Conservation (phyloP, 2,888 invertebrate genomes). For the Sussaba pulchella region DNA sequence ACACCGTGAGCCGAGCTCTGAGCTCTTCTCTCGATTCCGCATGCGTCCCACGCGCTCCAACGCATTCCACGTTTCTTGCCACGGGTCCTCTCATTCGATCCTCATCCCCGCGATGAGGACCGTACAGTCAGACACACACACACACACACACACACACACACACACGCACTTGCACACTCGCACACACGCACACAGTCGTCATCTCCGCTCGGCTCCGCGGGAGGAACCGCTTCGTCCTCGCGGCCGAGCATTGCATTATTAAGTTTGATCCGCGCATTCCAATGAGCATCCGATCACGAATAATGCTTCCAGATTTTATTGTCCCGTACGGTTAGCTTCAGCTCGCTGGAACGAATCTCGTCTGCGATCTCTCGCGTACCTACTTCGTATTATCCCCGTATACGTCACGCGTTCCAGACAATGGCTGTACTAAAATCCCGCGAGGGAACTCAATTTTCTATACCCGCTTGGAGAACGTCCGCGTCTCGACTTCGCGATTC, state of each 20-base stretch:
- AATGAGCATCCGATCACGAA: conserved; percentile 80
- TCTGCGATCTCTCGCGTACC: conserved; percentile 76
- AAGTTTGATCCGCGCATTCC: conserved; percentile 83
- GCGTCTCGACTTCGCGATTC: not conserved
- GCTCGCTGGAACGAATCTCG: conserved; percentile 75
- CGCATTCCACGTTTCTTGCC: conserved; percentile 71
- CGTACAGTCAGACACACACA: conserved; percentile 11
- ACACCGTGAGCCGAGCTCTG: conserved; percentile 52
- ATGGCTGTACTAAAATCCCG: conserved; percentile 60
- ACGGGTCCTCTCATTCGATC: conserved; percentile 69
- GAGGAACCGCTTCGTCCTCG: conserved; percentile 57
- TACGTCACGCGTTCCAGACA: conserved; percentile 46
- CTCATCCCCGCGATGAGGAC: conserved; percentile 60
- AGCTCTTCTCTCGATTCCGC: conserved; percentile 70
- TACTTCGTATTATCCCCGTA: conserved; percentile 25
- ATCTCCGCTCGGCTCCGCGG: conserved; percentile 17
- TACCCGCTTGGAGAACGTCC: conserved; percentile 21
- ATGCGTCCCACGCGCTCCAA: conserved; percentile 74
- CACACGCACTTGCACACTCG: no score
- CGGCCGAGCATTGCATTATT: conserved; percentile 77
- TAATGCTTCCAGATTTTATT: conserved; percentile 82
- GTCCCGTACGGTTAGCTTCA: conserved; percentile 72
- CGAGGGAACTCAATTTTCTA: conserved; percentile 59
- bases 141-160: conserved; percentile 7
- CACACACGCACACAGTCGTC: conserved; percentile 6